Conservation (phyloP, 1,140 invertebrate species). For the Thaumetopoea pityocampa region DNA sequence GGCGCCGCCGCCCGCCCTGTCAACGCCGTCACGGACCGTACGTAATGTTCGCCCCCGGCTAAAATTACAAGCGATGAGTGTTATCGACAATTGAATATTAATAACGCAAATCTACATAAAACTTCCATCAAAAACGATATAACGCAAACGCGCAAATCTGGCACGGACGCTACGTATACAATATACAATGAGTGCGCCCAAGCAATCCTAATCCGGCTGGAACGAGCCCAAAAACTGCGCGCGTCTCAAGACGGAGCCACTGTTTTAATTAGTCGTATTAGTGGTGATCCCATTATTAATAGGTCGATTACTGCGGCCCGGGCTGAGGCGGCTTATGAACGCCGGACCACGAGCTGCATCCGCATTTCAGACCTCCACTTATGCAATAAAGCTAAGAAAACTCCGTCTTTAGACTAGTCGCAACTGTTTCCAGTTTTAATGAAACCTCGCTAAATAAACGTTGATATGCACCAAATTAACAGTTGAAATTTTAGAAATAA, state of each 20-base stretch:
- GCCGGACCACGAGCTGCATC: constrained; percentile 33
- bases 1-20: constrained; percentile 48
- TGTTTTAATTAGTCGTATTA: constrained; percentile 73
- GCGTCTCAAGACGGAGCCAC: constrained; percentile 66
- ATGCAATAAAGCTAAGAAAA: constrained; percentile 44
- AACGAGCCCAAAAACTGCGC: constrained; percentile 71
- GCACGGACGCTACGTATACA: constrained; percentile 17
- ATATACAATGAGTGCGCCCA: constrained; percentile 31
- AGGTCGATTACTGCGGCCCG: constrained; percentile 68
- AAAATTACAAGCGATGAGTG: constrained; percentile 50
- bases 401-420: constrained; percentile 18
- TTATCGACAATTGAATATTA: constrained; percentile 60
- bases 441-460: constrained; percentile 15
- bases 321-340: constrained; percentile 25
- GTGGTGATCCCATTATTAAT: constrained; percentile 69
- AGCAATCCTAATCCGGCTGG: constrained; percentile 62
- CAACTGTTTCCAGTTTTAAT: constrained; percentile 22
- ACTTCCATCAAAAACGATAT: constrained; percentile 29
- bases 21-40: constrained; percentile 58
- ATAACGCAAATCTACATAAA: constrained; percentile 42
- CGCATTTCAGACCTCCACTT: constrained; percentile 21
- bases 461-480: constrained; percentile 1
- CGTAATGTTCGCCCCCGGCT: constrained; percentile 44
- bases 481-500: too few relatives aligned
- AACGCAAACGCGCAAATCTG: constrained; percentile 24